Base-by-base conservation (phyloP, 2,888 invertebrate genomes). In the Euzetes globulus region DNA sequence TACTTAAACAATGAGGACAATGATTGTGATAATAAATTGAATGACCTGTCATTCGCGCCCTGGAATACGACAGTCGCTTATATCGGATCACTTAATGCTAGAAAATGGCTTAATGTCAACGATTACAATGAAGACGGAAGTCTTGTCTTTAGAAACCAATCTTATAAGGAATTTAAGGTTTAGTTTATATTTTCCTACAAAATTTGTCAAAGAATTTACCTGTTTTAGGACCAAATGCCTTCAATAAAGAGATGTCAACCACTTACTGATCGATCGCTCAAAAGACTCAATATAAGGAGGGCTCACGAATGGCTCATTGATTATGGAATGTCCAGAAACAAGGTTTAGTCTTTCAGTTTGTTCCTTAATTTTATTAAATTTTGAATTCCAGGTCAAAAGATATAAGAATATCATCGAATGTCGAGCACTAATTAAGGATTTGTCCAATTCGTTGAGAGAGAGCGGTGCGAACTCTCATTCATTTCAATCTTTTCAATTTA, bases 161-260 rank as follows among this genome's bases (percentile, higher is more conserved):
- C 68, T 1, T 68, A 68, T 13, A 68, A 41, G 45, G 68, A 68
- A 1, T 68, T 68, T 68, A 68, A 68, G 68, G 68, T 68, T 19
- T 41, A 13, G 27, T 27, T 15, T 27, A 6, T 19, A 52, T 27
- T 19, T 27, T 19, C 3, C 1, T 7, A 9, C 4, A 58, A 22
- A 58, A 58, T 27, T 58, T 19, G 22, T 55, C 2, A 17, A 58
- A 13, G 27, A n/a, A n/a, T n/a, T 27, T 58, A 22, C 6, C 22
- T 58, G 1, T 19, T n/a, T 58, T 68, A 68, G 68, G 68, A 68
- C 11, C 41, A 37, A 68, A 68, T 45, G 45, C 68, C 68, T 22
- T n/a, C 68, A 6, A 68, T 68, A 2, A 68, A 45, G 45, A 68
- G n/a, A 68, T 68, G 68, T 68, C 1, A 33, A 22, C 68, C 41